These are phyloP conservation scores for Montipora cactus DNA, from an alignment of 64 coral and sea anemone genomes.

Conservation along the genomic window DNA sequence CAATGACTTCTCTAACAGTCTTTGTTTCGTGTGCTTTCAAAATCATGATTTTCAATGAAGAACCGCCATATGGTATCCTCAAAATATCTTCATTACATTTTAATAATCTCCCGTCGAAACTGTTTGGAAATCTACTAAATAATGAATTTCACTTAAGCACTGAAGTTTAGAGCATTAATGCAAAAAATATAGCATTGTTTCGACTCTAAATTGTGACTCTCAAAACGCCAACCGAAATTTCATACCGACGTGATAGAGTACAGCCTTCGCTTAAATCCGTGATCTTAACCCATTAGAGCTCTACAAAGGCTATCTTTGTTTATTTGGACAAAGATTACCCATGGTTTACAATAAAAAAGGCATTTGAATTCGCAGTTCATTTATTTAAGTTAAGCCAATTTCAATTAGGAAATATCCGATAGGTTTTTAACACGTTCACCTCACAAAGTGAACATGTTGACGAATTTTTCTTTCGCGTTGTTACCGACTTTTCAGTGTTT, in stretches of 20 bases:
- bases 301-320: slow-evolving; percentile 82
- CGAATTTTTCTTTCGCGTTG: neutral
- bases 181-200: slow-evolving; percentile 58
- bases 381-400: slow-evolving; percentile 92
- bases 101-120: slow-evolving; percentile 81
- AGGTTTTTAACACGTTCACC: slow-evolving; percentile 46
- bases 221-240: slow-evolving; percentile 26
- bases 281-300: slow-evolving; percentile 75
- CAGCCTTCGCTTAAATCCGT: slow-evolving; percentile 38
- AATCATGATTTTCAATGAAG: slow-evolving; percentile 72
- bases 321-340: slow-evolving; percentile 82
- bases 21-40: slow-evolving; percentile 35
- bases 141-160: slow-evolving; percentile 90
- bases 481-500: neutral
- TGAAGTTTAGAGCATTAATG: slow-evolving; percentile 72
- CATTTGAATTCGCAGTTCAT: slow-evolving; percentile 82
- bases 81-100: slow-evolving; percentile 92
- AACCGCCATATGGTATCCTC: slow-evolving; percentile 77
- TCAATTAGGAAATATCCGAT: slow-evolving; percentile 92
- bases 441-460: slow-evolving; percentile 47
- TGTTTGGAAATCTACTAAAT: slow-evolving; percentile 74
- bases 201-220: slow-evolving; percentile 24
- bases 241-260: slow-evolving; percentile 70
- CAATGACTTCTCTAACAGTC: slow-evolving; percentile 49
- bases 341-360: slow-evolving; percentile 71